Evolutionary conservation across 2,113 vertebrate species (phyloP).

Genomic region (Syngnathus floridae): DNA sequence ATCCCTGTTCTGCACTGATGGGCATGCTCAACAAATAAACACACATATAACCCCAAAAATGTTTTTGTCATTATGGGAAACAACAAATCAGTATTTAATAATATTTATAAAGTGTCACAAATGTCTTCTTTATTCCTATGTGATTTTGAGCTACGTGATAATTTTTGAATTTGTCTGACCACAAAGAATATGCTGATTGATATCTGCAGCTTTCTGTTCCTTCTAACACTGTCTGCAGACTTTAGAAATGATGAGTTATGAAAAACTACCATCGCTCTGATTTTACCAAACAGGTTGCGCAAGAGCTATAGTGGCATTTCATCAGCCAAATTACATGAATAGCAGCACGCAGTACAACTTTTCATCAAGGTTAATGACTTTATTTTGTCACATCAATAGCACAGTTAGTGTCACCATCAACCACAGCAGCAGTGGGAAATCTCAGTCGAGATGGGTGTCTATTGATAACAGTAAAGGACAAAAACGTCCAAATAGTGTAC

Average conservation of each 20-base stretch:
- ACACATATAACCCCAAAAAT: too few species aligned
- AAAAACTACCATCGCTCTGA: conserved; percentile 13
- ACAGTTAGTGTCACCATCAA: conserved; percentile 34
- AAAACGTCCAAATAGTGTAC: conserved; percentile 23
- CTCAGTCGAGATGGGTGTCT: conserved; percentile 22
- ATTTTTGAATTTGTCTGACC: neutral
- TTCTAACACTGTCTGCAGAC: conserved; percentile 30
- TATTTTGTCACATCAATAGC: conserved; percentile 59
- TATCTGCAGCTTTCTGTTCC: conserved; percentile 42
- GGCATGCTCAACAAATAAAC: too few species aligned
- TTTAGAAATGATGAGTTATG: conserved; percentile 13
- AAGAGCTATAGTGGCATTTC: neutral
- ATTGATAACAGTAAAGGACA: neutral
- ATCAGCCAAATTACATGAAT: neutral
- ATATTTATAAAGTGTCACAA: too few species aligned
- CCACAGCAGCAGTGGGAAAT: conserved; percentile 32
- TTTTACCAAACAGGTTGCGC: neutral
- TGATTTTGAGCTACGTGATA: neutral
- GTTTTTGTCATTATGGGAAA: neutral
- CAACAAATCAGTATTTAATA: neutral
- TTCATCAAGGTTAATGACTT: conserved; percentile 42
- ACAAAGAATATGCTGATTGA: conserved; percentile 24
- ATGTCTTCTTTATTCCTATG: too few species aligned
- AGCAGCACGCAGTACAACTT: neutral
- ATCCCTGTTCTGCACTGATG: too few species aligned